Base-by-base conservation (phyloP, 2,113 vertebrate species). In the Lanius ludovicianus region DNA sequence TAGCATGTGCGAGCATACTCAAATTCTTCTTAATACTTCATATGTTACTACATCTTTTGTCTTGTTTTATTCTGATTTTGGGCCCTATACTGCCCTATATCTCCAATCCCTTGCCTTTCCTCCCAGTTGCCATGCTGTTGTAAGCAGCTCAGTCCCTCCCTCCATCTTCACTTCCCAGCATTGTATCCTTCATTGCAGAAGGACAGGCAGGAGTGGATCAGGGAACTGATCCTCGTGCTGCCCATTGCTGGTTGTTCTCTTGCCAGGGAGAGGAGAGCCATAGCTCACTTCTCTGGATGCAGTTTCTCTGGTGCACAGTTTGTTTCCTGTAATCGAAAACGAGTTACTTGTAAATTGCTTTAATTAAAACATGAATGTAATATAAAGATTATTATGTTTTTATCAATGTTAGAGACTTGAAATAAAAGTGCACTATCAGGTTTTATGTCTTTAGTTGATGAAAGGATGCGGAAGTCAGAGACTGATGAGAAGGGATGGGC, bases 401-500 rank as follows among this genome's bases (percentile, higher is more conserved):
- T 28, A 25, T 67, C 1, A 16, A 6, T 70, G 35, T 33, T 73
- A 78, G 15, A 87, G 60, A 33, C 33, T 75, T 87, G 55, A 39
- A 55, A 11, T 64, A 41, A 35, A 86, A 79, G 31, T 71, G 7
- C 47, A 13, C 25, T n/a, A 1, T 60, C 30, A 37, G 30, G 16
- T 70, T 74, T 80, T 73, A 12, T 46, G 20, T 22, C 67, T 68
- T 76, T 18, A 39, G 67, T 85, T 67, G 44, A 39, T 71, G 33
- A 67, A 92, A 76, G 15, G n/a, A 6, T 44, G 44, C 18, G 35
- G 55, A 84, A 87, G 55, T 41, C 73, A 85, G 63, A 79, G 46
- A 9, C 39, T 67, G 60, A 85, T 64, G 47, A 81, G 80, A 73
- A 93, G 53, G 63, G 75, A 47, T 86, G 74, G 85, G 42, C 71